These are phyloP conservation scores for Corythaeola cristata DNA, from an alignment of 2,113 vertebrate genomes.

Conservation along the genomic window DNA sequence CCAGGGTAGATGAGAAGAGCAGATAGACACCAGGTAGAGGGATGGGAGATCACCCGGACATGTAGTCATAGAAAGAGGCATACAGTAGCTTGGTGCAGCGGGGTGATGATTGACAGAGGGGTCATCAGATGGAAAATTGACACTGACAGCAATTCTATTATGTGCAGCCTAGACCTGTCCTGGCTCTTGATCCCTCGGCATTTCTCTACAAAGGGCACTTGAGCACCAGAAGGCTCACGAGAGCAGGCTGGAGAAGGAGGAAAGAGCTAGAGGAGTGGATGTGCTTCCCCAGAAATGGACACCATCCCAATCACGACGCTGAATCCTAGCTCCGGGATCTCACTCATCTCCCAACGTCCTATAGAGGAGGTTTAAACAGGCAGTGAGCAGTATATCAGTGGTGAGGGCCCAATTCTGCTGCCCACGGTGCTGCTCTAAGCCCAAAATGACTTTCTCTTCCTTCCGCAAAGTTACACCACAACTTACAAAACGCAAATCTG, in stretches of 20 bases:
- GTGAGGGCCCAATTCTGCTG: neutral
- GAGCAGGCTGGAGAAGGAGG: neutral
- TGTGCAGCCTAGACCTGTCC: neutral
- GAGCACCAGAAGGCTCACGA: neutral
- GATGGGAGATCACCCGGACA: neutral
- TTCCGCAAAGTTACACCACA: neutral
- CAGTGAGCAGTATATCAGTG: neutral
- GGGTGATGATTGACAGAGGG: neutral
- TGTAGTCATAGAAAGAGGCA: neutral
- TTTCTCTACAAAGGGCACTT: neutral
- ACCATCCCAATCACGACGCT: neutral
- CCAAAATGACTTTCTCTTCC: neutral
- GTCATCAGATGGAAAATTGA: neutral
- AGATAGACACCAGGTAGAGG: neutral
- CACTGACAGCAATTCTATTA: neutral
- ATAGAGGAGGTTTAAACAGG: neutral
- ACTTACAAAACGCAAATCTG: neutral
- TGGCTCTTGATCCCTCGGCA: neutral
- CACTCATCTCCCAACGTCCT: neutral
- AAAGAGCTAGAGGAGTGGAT: neutral
- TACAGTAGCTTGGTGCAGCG: neutral
- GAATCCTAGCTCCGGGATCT: neutral
- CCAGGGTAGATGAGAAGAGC: neutral
- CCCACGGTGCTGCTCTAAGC: fast-evolving
- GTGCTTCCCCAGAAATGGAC: neutral